Evolutionary conservation across 1,140 invertebrate species (phyloP), one percentile per base, ranked within the genome.

Genomic region (Drosophila repletoides): DNA sequence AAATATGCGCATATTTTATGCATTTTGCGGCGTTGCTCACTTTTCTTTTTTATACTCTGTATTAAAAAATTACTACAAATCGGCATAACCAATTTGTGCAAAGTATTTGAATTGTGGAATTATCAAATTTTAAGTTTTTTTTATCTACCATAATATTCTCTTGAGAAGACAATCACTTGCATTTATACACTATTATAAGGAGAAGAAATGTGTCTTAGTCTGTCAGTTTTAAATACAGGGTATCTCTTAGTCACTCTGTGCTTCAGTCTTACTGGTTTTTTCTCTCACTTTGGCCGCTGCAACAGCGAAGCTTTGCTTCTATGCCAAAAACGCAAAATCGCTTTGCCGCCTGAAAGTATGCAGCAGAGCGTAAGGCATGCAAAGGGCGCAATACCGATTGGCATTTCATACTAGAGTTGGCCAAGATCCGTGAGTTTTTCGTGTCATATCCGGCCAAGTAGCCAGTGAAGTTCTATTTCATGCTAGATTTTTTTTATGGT

Each of bases 1-100:
- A 84, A 72, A 84, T 86, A 84, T 84, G 79, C 74, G 79, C 79
- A 84, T 84, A 84, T 86, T 79, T 84, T 72, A 79, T 86, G 79
- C 71, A 84, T 79, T 84, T 86, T 71, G 41, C 63, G 51, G 21
- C 66, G 79, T 19, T 86, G 79, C 80, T 84, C 79, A 74, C 74
- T 79, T 83, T 68, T 48, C 28, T 59, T 66, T 71, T 53, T 58
- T 63, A 55, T 55, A 55, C 52, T 38, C 12, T n/a, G 38, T 14
- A 33, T n/a, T n/a, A n/a, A n/a, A n/a, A n/a, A n/a, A n/a, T n/a
- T n/a, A n/a, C n/a, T n/a, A n/a, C n/a, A n/a, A n/a, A n/a, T n/a
- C n/a, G n/a, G n/a, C n/a, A n/a, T n/a, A n/a, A n/a, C n/a, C n/a
- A 12, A 5, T 24, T 26, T 22, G 21, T n/a, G n/a, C n/a, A n/a